Evolutionary conservation across 1,140 invertebrate species (phyloP), one percentile per base, ranked within the genome.

Genomic region (Heliconius hewitsoni): DNA sequence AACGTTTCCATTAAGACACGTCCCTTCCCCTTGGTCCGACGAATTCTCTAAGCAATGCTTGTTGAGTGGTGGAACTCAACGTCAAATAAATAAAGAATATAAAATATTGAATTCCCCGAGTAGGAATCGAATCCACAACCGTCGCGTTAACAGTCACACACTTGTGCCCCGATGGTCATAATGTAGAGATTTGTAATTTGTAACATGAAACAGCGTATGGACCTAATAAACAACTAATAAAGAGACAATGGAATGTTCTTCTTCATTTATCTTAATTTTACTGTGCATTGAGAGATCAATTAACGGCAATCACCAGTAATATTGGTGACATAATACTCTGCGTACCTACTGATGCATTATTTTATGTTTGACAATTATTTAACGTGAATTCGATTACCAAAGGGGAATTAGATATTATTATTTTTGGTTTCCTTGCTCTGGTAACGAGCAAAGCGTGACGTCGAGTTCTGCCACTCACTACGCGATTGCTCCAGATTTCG

Each of bases 261-360:
- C 23, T 3, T 66, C 60, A 66, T 66, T 27, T 27, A 66, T 66
- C 60, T 66, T 66, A 66, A 66, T 66, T 66, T 66, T 27, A 66
- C 60, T 66, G 60, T 66, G 60, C 60, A 66, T 66, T 66, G 60
- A 66, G 23, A 27, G 60, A 30, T 66, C 60, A 66, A 66, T 66
- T 66, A 66, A 66, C 13, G 23, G 60, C 23, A 66, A 66, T 66
- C 23, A 66, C 19, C 60, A 66, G 23, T 30, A 8, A 66, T 66
- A 66, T 66, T 66, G 60, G 60, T 66, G 60, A 66, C 60, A 66
- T 66, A 66, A 66, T 66, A 66, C 60, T 8, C n/a, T 23, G 19
- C 23, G 9, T 57, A 57, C n/a, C n/a, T 23, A 27, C 9, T 6
- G 60, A 11, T 27, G 60, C 60, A 30, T 66, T 27, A 66, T 27